phyloP scores from a whole-genome alignment of 2,888 invertebrate species.

The Nemotelus nigrinus region DNA sequence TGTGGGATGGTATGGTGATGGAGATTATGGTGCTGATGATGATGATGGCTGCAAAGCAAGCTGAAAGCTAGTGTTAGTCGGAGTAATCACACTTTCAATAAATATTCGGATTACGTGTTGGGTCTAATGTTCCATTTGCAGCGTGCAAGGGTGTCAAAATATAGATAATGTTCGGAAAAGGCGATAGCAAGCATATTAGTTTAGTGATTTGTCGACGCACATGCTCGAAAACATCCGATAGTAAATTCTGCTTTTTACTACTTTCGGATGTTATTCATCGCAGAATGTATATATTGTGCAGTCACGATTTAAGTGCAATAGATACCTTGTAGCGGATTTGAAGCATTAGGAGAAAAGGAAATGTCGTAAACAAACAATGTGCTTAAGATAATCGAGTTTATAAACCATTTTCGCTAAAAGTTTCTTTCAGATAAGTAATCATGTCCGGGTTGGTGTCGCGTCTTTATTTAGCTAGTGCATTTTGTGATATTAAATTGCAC shows the following conservation, averaged over 20 bases:
- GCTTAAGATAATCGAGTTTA: no score
- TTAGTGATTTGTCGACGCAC: background rate
- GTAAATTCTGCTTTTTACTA: background rate
- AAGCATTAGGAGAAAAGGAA: no score
- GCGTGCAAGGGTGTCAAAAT: slow-evolving; percentile 1
- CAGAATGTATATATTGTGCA: no score
- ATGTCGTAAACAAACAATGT: background rate
- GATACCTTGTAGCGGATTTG: no score
- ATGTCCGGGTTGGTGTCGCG: no score
- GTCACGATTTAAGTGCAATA: no score
- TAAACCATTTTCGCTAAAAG: no score
- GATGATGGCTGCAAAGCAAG: background rate
- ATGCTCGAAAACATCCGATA: background rate
- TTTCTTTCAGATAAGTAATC: no score
- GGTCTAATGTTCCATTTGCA: background rate
- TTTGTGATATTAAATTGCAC: no score
- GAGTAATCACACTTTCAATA: slow-evolving; percentile 19
- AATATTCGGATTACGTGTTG: slow-evolving; percentile 19
- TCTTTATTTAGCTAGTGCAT: no score
- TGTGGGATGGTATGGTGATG: slow-evolving; percentile 9
- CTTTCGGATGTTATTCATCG: no score
- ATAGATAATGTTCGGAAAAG: background rate
- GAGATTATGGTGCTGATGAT: background rate
- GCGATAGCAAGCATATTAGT: slow-evolving; percentile 1
- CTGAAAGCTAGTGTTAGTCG: background rate